These are phyloP conservation scores for Volucella bombylans DNA, from an alignment of 2,888 invertebrate species.

Conservation along the genomic window DNA sequence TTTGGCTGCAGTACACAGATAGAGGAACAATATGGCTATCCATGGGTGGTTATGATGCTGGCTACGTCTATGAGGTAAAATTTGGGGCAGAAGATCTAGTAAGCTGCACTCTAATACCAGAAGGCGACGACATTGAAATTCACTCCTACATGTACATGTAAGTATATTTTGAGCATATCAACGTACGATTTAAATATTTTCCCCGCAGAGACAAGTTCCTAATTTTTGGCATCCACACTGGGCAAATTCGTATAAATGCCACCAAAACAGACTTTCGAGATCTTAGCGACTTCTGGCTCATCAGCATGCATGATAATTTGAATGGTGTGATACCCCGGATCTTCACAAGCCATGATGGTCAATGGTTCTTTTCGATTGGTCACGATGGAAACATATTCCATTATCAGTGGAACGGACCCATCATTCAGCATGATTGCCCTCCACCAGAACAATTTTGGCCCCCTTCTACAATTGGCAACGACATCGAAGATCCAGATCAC, in stretches of 20 bases:
- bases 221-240: slow-evolving; percentile 85
- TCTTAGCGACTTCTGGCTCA: slow-evolving; percentile 86
- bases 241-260: slow-evolving; percentile 85
- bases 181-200: too few species aligned
- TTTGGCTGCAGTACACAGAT: slow-evolving; percentile 84
- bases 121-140: slow-evolving; percentile 85
- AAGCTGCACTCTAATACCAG: slow-evolving; percentile 83
- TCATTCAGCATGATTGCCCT: slow-evolving; percentile 10
- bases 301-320: slow-evolving; percentile 89
- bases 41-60: slow-evolving; percentile 86
- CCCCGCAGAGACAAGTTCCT: slow-evolving; percentile 83
- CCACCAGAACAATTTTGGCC: slow-evolving; percentile 27
- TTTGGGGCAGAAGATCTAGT: slow-evolving; percentile 83
- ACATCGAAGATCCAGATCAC: slow-evolving; percentile 78
- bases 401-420: slow-evolving; percentile 84
- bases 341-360: slow-evolving; percentile 85
- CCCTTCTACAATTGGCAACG: slow-evolving; percentile 71
- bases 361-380: slow-evolving; percentile 86
- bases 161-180: slow-evolving; percentile 71
- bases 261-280: slow-evolving; percentile 83
- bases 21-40: slow-evolving; percentile 85
- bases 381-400: slow-evolving; percentile 90
- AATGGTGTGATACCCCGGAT: slow-evolving; percentile 87
- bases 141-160: slow-evolving; percentile 84
- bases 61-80: slow-evolving; percentile 86